Percentiles rank a stretch among this genome's conserved stretches.
Evolutionary conservation across 2,888 invertebrate species (phyloP).

Genomic region (Cheiracanthium punctorium): DNA sequence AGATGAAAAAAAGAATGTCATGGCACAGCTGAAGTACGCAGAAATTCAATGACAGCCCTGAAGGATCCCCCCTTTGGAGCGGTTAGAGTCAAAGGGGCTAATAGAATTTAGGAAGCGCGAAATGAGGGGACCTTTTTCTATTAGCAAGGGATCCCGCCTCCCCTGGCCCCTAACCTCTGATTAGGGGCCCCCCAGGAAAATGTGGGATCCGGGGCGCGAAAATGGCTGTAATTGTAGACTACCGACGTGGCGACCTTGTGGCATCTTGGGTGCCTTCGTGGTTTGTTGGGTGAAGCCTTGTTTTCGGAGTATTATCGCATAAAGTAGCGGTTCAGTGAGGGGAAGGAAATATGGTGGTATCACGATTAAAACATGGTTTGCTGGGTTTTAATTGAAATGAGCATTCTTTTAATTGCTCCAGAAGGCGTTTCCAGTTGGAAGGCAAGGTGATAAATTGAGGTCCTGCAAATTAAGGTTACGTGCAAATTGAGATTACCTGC

Average conservation of each 20-base stretch:
- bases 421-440: too few species aligned
- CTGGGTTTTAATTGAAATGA: too few species aligned
- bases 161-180: constrained; percentile 43
- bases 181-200: constrained; percentile 49
- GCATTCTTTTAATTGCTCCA: too few species aligned
- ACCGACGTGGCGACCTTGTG: constrained; percentile 41
- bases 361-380: too few species aligned
- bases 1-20: neutral
- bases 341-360: too few species aligned
- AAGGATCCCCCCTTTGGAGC: constrained; percentile 20
- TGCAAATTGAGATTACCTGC: too few species aligned
- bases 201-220: constrained; percentile 53
- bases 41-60: constrained; percentile 49
- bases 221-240: constrained; percentile 57
- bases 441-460: too few species aligned
- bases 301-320: too few species aligned
- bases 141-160: constrained; percentile 33
- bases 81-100: constrained; percentile 47
- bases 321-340: too few species aligned
- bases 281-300: neutral
- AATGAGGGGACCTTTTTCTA: constrained; percentile 36
- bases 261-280: neutral
- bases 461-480: too few species aligned
- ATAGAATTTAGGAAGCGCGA: constrained; percentile 56
- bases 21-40: constrained; percentile 15